Percentiles rank a stretch among this genome's conserved stretches.
phyloP scores from a whole-genome alignment of 2,113 vertebrate species.

The Epinephelus fuscoguttatus region DNA sequence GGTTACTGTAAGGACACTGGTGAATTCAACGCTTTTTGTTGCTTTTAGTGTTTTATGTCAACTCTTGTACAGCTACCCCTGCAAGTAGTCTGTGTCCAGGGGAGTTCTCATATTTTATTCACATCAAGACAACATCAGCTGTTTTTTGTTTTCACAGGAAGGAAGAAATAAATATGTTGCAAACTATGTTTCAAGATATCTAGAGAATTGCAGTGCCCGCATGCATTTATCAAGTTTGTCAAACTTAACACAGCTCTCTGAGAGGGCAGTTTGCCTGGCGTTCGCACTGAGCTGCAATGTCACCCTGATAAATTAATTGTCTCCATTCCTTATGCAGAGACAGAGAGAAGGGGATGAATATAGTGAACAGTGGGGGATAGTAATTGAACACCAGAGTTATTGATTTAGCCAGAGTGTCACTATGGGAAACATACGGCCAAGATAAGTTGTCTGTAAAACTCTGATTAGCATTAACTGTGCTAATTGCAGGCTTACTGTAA shows the following conservation, averaged over 20 bases:
- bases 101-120: constrained; percentile 58
- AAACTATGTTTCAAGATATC: constrained; percentile 30
- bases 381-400: constrained; percentile 75
- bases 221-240: constrained; percentile 50
- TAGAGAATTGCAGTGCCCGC: constrained; percentile 26
- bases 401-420: constrained; percentile 71
- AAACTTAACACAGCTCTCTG: constrained; percentile 38
- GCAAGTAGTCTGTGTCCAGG: constrained; percentile 25
- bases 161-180: constrained; percentile 25
- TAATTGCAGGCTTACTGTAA: constrained; percentile 59
- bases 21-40: constrained; percentile 24
- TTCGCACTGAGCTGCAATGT: constrained; percentile 56
- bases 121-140: constrained; percentile 31
- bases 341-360: constrained; percentile 31
- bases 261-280: constrained; percentile 10
- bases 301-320: constrained; percentile 65
- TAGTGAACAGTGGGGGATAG: constrained; percentile 64
- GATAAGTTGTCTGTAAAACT: constrained; percentile 60
- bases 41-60: constrained; percentile 12
- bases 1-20: constrained; percentile 35
- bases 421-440: constrained; percentile 50
- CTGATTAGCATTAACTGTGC: constrained; percentile 71
- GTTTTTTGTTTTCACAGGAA: constrained; percentile 14
- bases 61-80: constrained; percentile 7
- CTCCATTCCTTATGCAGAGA: constrained; percentile 59